Conservation (phyloP, 1,140 invertebrate genomes). For the Pissodes strobi region DNA sequence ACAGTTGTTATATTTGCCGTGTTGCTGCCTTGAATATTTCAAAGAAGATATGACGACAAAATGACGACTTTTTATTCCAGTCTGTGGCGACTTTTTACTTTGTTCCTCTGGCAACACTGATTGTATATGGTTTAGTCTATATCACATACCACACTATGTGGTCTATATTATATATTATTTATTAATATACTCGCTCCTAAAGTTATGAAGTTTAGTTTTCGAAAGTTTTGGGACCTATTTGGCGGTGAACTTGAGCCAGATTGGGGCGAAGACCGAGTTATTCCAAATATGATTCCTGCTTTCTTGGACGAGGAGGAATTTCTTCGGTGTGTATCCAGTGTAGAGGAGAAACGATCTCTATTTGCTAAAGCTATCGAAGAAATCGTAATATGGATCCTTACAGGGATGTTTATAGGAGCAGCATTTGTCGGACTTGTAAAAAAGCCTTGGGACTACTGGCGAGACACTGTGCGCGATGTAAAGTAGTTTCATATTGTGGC, state of each 20-base stretch:
- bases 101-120: no score
- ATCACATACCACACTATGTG: no score
- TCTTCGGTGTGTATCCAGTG: no score
- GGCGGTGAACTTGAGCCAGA: neutral
- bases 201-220: no score
- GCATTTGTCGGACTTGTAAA: constrained; percentile 50
- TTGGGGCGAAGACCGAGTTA: neutral
- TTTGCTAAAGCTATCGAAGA: neutral
- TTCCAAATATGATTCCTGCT: neutral
- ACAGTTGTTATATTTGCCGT: no score
- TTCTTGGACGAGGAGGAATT: neutral
- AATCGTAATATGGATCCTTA: neutral
- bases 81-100: no score
- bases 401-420: constrained; percentile 41
- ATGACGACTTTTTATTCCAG: no score
- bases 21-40: no score
- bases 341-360: neutral
- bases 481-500: constrained; percentile 62
- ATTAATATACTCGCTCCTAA: no score
- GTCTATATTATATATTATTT: no score
- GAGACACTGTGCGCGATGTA: constrained; percentile 65
- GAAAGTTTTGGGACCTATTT: neutral
- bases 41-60: no score
- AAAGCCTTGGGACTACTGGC: constrained; percentile 14
- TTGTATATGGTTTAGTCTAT: no score